Evolutionary conservation across 2,888 invertebrate species (phyloP), one percentile per base, ranked within the genome.

Genomic region (Pterostichus madidus): DNA sequence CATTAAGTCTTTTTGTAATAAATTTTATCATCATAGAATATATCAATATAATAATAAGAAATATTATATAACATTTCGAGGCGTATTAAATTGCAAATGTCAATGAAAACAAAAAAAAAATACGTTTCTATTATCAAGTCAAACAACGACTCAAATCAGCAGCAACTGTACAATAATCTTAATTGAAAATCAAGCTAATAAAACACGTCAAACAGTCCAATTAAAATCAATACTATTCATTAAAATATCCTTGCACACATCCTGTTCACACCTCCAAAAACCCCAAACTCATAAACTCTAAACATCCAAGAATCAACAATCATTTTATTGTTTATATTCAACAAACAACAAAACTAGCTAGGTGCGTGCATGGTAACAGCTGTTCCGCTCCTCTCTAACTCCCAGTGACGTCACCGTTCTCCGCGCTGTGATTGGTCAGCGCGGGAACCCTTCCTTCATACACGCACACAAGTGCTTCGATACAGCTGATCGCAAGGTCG

Each of bases 401-500:
- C 35, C 44, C 17, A 15, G 78, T 31, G 75, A 49, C 46, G 46
- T 49, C 52, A n/a, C 32, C 11, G n/a, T 17, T 24, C 10, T 0
- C 5, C 24, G 75, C 13, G n/a, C 53, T 44, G 35, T 75, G 75
- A 53, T 49, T 75, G 52, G 75, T 32, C n/a, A n/a, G 32, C 11
- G 31, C n/a, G 2, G 49, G 11, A 11, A 32, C 64, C 64, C 64
- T 49, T 49, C 49, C 31, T 59, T n/a, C 35, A 32, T 35, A 64
- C 59, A 35, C 64, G 64, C 64, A 64, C 61, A n/a, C 32, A n/a
- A n/a, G 61, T 31, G 32, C n/a, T n/a, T 13, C 15, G n/a, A 49
- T 35, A 13, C 80, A 80, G 80, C 80, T 80, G 80, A 80, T 80
- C 13, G 39, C 80, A 80, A 80, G 80, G 80, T 49, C 68, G 68